Evolutionary conservation across 2,797 vertebrate species (phyloP).

Genomic region (Octomys mimax): DNA sequence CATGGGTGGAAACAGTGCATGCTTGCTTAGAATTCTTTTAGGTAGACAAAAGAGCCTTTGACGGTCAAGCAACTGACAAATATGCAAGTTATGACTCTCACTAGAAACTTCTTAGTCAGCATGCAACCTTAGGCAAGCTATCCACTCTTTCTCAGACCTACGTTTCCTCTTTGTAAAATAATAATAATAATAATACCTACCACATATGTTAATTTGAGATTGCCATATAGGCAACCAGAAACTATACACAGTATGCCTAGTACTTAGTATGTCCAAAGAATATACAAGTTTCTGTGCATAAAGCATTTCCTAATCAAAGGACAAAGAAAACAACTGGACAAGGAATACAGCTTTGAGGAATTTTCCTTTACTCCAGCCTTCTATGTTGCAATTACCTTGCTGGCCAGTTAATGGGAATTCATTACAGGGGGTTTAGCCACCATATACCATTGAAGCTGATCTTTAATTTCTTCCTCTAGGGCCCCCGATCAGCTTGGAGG

Average conservation of each 20-base stretch:
- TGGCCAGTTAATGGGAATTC: slow-evolving; percentile 10
- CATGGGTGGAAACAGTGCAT: not conserved
- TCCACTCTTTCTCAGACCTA: not conserved
- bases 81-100: accelerated
- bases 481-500: slow-evolving; percentile 20
- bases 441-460: not conserved
- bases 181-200: not conserved
- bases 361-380: not conserved
- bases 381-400: slow-evolving; percentile 14
- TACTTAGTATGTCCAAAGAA: accelerated
- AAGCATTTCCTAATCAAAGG: not conserved
- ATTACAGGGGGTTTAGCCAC: not conserved
- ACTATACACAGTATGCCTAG: accelerated
- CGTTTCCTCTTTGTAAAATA: not conserved
- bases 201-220: not conserved
- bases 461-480: slow-evolving; percentile 61
- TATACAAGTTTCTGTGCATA: not conserved
- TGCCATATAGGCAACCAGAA: not conserved
- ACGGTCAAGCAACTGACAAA: not conserved
- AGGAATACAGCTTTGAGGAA: not conserved
- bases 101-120: not conserved
- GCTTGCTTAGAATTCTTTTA: not conserved
- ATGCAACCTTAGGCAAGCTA: not conserved
- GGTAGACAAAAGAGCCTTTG: not conserved
- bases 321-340: not conserved